phyloP scores from a whole-genome alignment of 2,797 vertebrate species.

The Alectoris magna region DNA sequence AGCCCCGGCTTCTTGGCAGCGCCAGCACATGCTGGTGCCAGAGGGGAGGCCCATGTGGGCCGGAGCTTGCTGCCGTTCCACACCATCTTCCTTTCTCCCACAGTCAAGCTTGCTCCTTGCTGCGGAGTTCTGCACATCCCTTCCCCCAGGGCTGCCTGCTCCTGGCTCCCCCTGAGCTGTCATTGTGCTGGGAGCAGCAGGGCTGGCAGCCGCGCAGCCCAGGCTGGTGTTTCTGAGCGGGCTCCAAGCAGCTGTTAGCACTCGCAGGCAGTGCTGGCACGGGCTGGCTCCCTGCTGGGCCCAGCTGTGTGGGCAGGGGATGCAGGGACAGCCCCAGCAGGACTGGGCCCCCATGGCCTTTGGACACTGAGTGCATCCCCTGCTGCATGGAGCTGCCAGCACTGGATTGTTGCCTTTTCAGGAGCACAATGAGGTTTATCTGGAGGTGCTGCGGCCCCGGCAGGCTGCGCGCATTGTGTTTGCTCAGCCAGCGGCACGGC shows the following conservation, averaged over 20 bases:
- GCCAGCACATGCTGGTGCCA: not conserved
- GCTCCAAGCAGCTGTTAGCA: constrained; percentile 69
- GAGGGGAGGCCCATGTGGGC: not conserved
- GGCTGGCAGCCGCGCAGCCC: constrained; percentile 52
- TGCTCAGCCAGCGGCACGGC: constrained; percentile 24
- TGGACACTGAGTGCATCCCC: not conserved
- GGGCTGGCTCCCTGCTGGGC: constrained; percentile 19
- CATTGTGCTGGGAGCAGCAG: constrained; percentile 40
- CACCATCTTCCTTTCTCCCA: not conserved
- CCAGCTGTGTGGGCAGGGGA: not conserved
- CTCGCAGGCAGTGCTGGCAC: not conserved
- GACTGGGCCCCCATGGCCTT: not conserved
- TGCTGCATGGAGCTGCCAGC: not conserved
- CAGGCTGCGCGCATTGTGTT: constrained; percentile 18
- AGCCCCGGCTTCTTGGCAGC: not conserved
- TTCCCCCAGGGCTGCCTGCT: not conserved
- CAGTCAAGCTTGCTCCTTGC: not conserved
- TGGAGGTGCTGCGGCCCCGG: not conserved
- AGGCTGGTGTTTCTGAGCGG: constrained; percentile 64
- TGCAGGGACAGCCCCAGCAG: not conserved
- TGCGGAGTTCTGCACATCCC: not conserved
- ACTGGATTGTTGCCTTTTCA: not conserved
- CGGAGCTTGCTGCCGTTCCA: not conserved
- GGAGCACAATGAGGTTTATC: not conserved
- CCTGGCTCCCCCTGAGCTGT: constrained; percentile 9